Conservation (phyloP, 2,797 vertebrate genomes). For the Coendou prehensilis region DNA sequence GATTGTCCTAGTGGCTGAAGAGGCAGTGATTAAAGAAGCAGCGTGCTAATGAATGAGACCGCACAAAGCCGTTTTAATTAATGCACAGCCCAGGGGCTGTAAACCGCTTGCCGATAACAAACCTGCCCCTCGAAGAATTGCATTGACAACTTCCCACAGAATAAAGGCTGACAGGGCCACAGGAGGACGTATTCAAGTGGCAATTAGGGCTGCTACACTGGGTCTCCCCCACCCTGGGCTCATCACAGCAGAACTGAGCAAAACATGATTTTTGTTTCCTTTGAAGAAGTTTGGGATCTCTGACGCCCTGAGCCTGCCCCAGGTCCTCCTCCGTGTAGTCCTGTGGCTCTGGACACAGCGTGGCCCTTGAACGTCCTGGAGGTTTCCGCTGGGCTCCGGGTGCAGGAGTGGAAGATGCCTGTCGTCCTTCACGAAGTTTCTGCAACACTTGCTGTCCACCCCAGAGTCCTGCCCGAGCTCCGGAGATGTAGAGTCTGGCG, state of each 20-base stretch:
- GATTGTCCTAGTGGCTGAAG: slow-evolving; percentile 91
- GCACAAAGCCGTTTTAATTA: slow-evolving; percentile 90
- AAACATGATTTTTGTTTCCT: background rate
- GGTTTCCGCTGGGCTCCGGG: slow-evolving; percentile 64
- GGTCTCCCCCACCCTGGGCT: background rate
- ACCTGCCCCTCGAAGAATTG: slow-evolving; percentile 86
- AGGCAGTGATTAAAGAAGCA: slow-evolving; percentile 90
- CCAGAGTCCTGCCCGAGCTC: slow-evolving; percentile 43
- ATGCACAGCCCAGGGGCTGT: slow-evolving; percentile 88
- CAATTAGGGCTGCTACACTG: slow-evolving; percentile 85
- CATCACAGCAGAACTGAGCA: background rate
- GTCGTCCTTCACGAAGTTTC: slow-evolving; percentile 63
- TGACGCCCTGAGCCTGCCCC: background rate
- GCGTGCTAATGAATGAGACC: slow-evolving; percentile 88
- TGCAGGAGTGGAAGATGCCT: slow-evolving; percentile 61
- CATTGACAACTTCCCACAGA: slow-evolving; percentile 87
- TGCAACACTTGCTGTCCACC: slow-evolving; percentile 66
- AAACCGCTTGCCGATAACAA: slow-evolving; percentile 88
- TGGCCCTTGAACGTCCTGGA: slow-evolving; percentile 74
- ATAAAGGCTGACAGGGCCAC: slow-evolving; percentile 81
- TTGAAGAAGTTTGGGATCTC: background rate
- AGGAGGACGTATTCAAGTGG: slow-evolving; percentile 81
- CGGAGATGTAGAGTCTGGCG: slow-evolving; percentile 11
- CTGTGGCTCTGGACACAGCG: slow-evolving; percentile 61
- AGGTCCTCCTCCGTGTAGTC: background rate